Evolutionary conservation across 1,140 invertebrate genomes (phyloP).

Genomic region (Geopemphigus sp.): DNA sequence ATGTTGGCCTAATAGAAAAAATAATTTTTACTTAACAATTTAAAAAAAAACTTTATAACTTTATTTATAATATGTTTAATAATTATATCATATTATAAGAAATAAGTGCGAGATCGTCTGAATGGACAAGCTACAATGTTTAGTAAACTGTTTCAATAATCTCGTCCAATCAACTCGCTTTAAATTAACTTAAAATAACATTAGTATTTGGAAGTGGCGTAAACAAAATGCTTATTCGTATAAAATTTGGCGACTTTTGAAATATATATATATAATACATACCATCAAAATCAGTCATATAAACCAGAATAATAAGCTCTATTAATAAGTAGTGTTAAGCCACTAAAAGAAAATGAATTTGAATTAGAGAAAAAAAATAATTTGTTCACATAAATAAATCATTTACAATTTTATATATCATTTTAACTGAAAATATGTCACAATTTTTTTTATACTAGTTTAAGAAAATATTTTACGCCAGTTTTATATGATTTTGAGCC

Average conservation of each 20-base stretch:
- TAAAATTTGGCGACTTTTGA: slow-evolving; percentile 29
- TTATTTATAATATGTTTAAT: slow-evolving; percentile 29
- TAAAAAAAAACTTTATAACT: background rate
- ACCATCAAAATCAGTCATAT: slow-evolving; percentile 18
- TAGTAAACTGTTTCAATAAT: slow-evolving; percentile 1
- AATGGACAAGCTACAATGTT: slow-evolving; percentile 34
- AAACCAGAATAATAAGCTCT: slow-evolving; percentile 25
- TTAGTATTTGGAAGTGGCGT: slow-evolving; percentile 46
- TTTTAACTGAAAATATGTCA: slow-evolving; percentile 1
- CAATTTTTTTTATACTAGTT: slow-evolving; percentile 3
- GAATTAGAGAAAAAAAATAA: slow-evolving; percentile 16
- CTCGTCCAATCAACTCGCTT: slow-evolving; percentile 39
- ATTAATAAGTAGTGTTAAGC: slow-evolving; percentile 46
- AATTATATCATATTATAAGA: slow-evolving; percentile 44
- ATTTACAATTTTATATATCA: slow-evolving; percentile 30
- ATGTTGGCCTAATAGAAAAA: slow-evolving; percentile 43
- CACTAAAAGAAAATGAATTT: slow-evolving; percentile 24
- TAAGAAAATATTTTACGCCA: slow-evolving; percentile 15
- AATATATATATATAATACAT: slow-evolving; percentile 20
- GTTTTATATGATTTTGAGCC: slow-evolving; percentile 46
- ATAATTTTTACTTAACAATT: slow-evolving; percentile 19
- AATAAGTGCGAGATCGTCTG: slow-evolving; percentile 38
- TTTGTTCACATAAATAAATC: slow-evolving; percentile 39
- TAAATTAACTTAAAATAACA: slow-evolving; percentile 38
- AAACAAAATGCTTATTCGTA: slow-evolving; percentile 36